These are phyloP conservation scores for Lophius americanus DNA, from an alignment of 2,797 vertebrate genomes.

Conservation along the genomic window DNA sequence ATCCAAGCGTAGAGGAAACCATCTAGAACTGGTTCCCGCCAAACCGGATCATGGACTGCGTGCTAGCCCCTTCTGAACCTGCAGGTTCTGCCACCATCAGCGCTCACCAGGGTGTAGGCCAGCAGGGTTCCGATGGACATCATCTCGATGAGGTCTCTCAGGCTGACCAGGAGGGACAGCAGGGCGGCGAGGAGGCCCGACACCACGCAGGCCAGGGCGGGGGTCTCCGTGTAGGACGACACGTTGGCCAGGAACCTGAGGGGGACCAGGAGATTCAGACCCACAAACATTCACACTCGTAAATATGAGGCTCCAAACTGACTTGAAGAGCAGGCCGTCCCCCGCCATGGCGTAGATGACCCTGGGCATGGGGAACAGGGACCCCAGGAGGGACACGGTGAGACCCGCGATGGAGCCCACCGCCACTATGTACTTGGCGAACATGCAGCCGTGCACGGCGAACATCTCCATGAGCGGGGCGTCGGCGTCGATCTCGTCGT, in stretches of 20 bases:
- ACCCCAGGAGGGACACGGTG: conserved; percentile 94
- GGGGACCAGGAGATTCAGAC: not conserved
- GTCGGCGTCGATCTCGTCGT: conserved; percentile 90
- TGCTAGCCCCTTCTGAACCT: no score
- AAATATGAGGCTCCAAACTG: conserved; percentile 37
- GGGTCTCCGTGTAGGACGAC: conserved; percentile 95
- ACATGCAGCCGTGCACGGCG: conserved; percentile 88
- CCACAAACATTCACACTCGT: not conserved
- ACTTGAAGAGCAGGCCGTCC: conserved; percentile 97
- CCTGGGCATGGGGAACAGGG: conserved; percentile 96
- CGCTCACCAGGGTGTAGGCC: conserved; percentile 93
- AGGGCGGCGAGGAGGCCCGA: conserved; percentile 93
- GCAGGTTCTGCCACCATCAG: not conserved
- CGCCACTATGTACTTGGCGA: conserved; percentile 94
- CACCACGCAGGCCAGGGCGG: conserved; percentile 93
- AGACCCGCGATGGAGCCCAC: conserved; percentile 94
- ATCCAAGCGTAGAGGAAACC: no score
- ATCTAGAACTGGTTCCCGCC: no score
- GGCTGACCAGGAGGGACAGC: conserved; percentile 93
- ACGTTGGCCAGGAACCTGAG: conserved; percentile 91
- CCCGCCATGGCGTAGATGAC: conserved; percentile 98
- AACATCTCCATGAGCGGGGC: conserved; percentile 99
- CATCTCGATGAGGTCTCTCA: conserved; percentile 97
- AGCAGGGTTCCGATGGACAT: conserved; percentile 98
- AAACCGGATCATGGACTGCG: no score